Conservation (phyloP, 92 coral and sea anemone genomes). For the Micromussa lordhowensis region DNA sequence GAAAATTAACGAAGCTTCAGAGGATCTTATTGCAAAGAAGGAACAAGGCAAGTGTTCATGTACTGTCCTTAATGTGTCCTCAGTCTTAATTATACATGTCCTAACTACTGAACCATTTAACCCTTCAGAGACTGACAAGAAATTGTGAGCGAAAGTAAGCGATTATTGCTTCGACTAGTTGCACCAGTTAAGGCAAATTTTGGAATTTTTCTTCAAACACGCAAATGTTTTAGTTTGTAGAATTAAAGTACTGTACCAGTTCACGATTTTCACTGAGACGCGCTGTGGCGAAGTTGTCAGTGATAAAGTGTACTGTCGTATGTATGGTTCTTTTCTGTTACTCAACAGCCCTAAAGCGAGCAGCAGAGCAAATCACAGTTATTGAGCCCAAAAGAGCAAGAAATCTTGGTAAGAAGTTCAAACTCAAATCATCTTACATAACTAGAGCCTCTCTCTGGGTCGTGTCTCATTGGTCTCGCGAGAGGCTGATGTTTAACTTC, state of each 20-base stretch:
- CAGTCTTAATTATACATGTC: neutral
- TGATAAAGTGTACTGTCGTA: neutral
- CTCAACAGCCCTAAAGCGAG: constrained; percentile 81
- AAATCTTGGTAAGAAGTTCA: constrained; percentile 81
- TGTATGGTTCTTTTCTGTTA: neutral
- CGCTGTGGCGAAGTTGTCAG: neutral
- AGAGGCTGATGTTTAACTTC: too few relatives aligned
- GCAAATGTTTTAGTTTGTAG: too few relatives aligned
- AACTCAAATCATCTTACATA: neutral
- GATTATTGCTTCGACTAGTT: too few relatives aligned
- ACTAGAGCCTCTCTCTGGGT: neutral
- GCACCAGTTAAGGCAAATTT: too few relatives aligned
- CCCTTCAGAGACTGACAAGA: too few relatives aligned
- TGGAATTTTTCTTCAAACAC: too few relatives aligned
- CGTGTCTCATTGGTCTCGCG: too few relatives aligned
- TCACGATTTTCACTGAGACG: neutral
- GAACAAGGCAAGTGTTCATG: constrained; percentile 76
- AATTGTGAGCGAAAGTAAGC: too few relatives aligned
- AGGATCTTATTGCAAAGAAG: constrained; percentile 84
- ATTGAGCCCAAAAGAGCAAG: constrained; percentile 96
- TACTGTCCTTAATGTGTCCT: neutral
- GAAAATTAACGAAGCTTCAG: constrained; percentile 76
- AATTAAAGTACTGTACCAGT: neutral
- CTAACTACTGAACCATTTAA: neutral
- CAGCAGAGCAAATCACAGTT: constrained; percentile 91